Percentiles rank a stretch among this genome's conserved stretches.
phyloP scores from a whole-genome alignment of 2,888 invertebrate genomes.

The Deilephila porcellus region DNA sequence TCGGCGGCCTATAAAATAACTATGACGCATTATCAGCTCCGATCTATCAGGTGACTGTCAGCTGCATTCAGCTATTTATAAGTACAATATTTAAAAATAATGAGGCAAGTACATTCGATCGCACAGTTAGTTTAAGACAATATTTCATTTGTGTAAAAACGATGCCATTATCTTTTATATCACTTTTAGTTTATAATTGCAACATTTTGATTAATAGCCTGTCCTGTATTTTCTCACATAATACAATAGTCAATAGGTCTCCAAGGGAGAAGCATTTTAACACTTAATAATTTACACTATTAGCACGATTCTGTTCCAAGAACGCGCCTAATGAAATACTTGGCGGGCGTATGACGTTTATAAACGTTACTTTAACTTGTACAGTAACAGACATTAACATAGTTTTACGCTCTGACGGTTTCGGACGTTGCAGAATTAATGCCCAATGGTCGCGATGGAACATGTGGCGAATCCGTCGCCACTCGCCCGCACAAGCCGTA shows the following conservation, averaged over 20 bases:
- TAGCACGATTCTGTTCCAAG: constrained; percentile 13
- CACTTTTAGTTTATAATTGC: background rate
- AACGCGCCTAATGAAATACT: constrained; percentile 29
- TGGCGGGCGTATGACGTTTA: constrained; percentile 45
- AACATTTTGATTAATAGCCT: background rate
- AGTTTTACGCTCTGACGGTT: constrained; percentile 66
- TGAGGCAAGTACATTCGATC: too few species aligned
- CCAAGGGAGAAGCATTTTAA: background rate
- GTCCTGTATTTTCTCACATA: background rate
- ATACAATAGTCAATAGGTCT: background rate
- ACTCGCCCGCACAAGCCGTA: constrained; percentile 64
- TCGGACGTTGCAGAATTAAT: constrained; percentile 71
- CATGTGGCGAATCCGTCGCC: constrained; percentile 60
- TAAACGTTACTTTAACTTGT: constrained; percentile 44
- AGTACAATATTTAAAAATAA: too few species aligned
- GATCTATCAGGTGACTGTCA: too few species aligned
- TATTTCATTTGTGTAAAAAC: background rate
- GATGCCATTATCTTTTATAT: background rate
- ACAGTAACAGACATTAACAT: constrained; percentile 67
- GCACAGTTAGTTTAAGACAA: background rate
- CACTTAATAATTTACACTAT: background rate
- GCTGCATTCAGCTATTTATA: too few species aligned
- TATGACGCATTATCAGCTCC: too few species aligned
- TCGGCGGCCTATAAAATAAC: too few species aligned
- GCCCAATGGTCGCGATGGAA: constrained; percentile 59